A percentile compares a stretch with the other conserved stretches of the same genome.
phyloP scores from a whole-genome alignment of 2,888 invertebrate species.

The Caradrina clavipalpis region DNA sequence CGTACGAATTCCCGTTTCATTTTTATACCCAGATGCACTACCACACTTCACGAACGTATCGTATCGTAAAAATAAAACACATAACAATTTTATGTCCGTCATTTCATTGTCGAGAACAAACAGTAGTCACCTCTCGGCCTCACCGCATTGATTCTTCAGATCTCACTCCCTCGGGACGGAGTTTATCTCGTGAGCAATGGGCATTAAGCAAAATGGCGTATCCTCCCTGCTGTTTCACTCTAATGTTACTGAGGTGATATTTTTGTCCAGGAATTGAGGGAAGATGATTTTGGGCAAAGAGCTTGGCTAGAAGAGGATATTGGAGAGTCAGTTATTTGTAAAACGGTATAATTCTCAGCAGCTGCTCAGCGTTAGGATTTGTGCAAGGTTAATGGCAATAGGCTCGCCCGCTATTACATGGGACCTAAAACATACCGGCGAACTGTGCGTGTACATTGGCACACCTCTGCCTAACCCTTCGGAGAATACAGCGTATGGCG shows the following conservation, averaged over 20 bases:
- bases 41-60: neutral
- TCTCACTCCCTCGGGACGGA: constrained; percentile 82
- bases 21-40: neutral
- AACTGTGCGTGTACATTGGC: no score
- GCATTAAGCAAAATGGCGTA: constrained; percentile 89
- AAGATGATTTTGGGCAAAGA: neutral
- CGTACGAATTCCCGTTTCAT: neutral
- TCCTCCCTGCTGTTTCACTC: constrained; percentile 69
- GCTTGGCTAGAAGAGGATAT: no score
- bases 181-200: constrained; percentile 87
- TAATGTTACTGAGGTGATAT: constrained; percentile 29
- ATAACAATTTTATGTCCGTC: neutral
- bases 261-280: constrained; percentile 7
- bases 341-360: no score
- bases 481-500: no score
- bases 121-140: constrained; percentile 72
- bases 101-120: constrained; percentile 41
- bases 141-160: constrained; percentile 88
- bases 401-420: no score
- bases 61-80: constrained; percentile 31
- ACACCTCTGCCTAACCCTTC: no score
- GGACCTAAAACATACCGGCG: no score
- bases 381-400: no score
- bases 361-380: no score
- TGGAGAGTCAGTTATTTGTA: no score